Percentiles rank a stretch among this genome's conserved stretches.
Conservation (phyloP, 2,113 vertebrate species). For the Colaptes auratus region DNA sequence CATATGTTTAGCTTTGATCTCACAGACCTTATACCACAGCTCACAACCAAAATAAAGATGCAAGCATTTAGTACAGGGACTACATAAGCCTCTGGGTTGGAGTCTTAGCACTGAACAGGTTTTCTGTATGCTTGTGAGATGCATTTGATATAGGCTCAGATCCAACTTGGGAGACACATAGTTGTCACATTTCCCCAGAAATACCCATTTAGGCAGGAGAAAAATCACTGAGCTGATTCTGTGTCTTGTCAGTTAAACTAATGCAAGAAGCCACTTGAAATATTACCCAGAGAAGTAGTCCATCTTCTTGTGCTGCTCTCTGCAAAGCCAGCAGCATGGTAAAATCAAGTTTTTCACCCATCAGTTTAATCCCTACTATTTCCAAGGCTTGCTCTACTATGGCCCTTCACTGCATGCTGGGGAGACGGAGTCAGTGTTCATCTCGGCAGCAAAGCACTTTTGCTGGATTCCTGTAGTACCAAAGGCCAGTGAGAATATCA, state of each 20-base stretch:
- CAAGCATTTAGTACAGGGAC: neutral
- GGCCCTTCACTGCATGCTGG: rapidly evolving
- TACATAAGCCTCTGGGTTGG: neutral
- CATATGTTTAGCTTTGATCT: neutral
- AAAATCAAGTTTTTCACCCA: neutral
- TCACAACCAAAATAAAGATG: neutral
- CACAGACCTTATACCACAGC: neutral
- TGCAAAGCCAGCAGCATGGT: neutral
- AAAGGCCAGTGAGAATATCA: neutral
- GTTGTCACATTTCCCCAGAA: neutral
- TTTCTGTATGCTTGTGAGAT: neutral
- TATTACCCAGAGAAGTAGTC: neutral
- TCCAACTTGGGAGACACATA: neutral
- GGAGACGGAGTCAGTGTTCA: neutral
- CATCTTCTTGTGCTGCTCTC: neutral
- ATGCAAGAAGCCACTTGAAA: neutral
- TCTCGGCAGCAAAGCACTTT: neutral
- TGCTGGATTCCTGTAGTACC: neutral
- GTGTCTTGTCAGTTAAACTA: neutral
- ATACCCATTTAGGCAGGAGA: neutral
- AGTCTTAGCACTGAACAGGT: neutral
- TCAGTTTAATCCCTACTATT: neutral
- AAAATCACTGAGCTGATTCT: neutral
- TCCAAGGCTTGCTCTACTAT: neutral
- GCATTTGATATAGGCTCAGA: neutral